Evolutionary conservation across 2,113 vertebrate genomes (phyloP), one percentile per base, ranked within the genome.

Genomic region (Anoplopoma fimbria): DNA sequence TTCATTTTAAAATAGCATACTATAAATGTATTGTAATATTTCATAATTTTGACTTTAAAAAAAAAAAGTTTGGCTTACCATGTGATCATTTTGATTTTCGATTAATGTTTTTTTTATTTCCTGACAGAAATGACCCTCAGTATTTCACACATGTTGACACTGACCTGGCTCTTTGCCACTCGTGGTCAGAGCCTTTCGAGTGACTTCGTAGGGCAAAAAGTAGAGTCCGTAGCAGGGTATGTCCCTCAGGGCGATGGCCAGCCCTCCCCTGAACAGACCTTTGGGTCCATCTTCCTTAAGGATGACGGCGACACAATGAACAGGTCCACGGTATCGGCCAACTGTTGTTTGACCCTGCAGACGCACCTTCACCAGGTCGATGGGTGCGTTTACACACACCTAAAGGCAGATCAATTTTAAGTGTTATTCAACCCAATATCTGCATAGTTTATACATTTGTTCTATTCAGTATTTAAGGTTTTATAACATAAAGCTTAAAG

Each of bases 291-390:
- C 95, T 77, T 95, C 86, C 79, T 6, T 93, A 58, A 96, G 69
- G 75, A 96, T 95, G 79, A 88, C 79, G 1, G 85, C 29, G 0
- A 94, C 85, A 31, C 96, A 97, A 85, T 96, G 95, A 65, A 94
- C 0, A 0, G 96, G 94, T 0, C 97, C 96, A 7, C 77, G 85
- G 87, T 96, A 97, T 23, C 61, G 86, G 2, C 74, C 3, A 0
- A 69, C 19, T 2, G 53, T 0, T n/a, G 84, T 95, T 82, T 96
- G 96, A 84, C 94, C 96, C 93, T 97, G 96, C 23, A 97, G 88
- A 15, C 96, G 95, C 58, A 97, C 96, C 91, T 97, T 97, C 85
- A 97, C 94, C 88, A 97, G 94, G 88, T 97, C 97, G 4, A 95
- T 90, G 8, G 96, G 96, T 15, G 95, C 95, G 65, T 81, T 83